A percentile compares a stretch with the other conserved stretches of the same genome.
These are phyloP conservation scores for Corbicula japonica DNA, from an alignment of 2,888 invertebrate species.

Conservation along the genomic window DNA sequence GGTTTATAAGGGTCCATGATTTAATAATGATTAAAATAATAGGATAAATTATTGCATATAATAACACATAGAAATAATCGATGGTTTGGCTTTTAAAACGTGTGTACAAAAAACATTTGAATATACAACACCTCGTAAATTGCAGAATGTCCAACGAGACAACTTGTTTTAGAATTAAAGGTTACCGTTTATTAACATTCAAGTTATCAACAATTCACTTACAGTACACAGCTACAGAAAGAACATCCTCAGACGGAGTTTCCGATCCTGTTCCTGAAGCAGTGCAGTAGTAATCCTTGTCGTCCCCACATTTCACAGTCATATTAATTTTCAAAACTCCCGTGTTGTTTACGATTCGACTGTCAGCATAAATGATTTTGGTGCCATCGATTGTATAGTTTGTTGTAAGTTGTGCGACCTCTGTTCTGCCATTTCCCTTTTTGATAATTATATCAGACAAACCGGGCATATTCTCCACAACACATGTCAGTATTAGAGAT, in stretches of 20 bases:
- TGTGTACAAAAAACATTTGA: too few species aligned
- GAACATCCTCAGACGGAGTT: neutral
- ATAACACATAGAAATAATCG: too few species aligned
- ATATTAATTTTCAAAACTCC: constrained; percentile 15
- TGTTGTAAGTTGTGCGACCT: neutral
- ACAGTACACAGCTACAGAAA: neutral
- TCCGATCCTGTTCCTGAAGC: neutral
- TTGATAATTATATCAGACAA: constrained; percentile 9
- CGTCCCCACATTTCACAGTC: constrained; percentile 24
- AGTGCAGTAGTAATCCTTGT: constrained; percentile 2
- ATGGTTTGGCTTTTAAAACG: too few species aligned
- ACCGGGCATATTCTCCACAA: neutral
- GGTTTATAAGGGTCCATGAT: too few species aligned
- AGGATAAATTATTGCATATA: too few species aligned
- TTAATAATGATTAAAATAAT: too few species aligned
- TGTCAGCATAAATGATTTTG: neutral
- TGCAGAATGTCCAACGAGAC: too few species aligned
- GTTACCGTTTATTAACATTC: too few species aligned
- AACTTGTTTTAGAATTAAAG: too few species aligned
- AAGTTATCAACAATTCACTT: too few species aligned
- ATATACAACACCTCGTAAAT: too few species aligned
- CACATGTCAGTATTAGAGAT: constrained; percentile 1
- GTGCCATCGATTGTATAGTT: neutral
- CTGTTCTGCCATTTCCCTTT: neutral
- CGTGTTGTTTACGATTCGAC: neutral